phyloP scores from a whole-genome alignment of 2,797 vertebrate genomes.

The Scleropages formosus region DNA sequence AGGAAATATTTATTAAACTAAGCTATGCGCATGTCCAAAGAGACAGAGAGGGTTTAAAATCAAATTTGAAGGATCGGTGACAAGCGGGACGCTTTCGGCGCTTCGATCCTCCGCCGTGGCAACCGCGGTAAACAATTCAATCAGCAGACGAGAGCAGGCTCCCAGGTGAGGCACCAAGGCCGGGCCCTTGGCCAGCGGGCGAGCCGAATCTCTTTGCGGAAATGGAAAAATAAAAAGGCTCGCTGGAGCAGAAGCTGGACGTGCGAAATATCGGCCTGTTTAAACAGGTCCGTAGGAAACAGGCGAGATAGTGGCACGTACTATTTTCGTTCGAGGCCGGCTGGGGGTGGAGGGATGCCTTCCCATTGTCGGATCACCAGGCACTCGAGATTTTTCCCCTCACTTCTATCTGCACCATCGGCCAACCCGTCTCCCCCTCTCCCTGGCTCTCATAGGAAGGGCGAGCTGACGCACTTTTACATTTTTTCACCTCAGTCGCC shows the following conservation, averaged over 20 bases:
- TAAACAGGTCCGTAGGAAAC: too few species aligned
- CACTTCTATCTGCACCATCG: background rate
- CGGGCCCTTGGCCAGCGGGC: background rate
- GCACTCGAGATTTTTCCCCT: slow-evolving; percentile 13
- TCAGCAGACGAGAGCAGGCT: background rate
- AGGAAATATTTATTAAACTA: too few species aligned
- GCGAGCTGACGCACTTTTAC: slow-evolving; percentile 1
- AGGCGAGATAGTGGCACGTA: too few species aligned
- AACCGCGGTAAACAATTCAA: too few species aligned
- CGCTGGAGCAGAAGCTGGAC: too few species aligned
- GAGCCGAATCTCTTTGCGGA: background rate
- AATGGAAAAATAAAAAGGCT: too few species aligned
- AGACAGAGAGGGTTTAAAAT: too few species aligned
- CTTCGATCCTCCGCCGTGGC: too few species aligned
- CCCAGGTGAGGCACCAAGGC: background rate
- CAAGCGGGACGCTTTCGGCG: too few species aligned
- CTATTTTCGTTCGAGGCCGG: too few species aligned
- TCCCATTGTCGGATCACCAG: slow-evolving; percentile 4
- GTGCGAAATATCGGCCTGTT: too few species aligned
- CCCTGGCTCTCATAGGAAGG: background rate
- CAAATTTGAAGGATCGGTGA: background rate
- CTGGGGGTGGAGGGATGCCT: background rate
- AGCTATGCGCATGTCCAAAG: too few species aligned
- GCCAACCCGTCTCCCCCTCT: background rate
- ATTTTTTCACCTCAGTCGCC: slow-evolving; percentile 43